Evolutionary conservation across 2,113 vertebrate species (phyloP), one percentile per base, ranked within the genome.

Genomic region (Athene cunicularia): DNA sequence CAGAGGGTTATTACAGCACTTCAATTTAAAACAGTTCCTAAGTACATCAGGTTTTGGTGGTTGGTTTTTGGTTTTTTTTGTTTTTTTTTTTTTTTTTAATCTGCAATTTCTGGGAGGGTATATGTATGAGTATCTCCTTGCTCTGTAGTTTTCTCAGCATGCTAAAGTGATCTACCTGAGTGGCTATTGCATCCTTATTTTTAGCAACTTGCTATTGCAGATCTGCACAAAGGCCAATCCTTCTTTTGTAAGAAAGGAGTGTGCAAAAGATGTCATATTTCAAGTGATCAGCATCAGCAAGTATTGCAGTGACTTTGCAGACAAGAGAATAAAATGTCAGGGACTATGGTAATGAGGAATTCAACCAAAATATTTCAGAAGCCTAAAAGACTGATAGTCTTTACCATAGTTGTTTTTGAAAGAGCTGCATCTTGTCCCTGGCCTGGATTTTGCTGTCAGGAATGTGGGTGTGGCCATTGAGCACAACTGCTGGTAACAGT

Each of bases 11-110:
- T 92, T 95, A 73, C 6, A 85, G 37, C 21, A 5, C 33, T 94
- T 95, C 67, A 91, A 11, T 96, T 93, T 93, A 58, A 95, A 93
- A 35, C 74, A 43, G 32, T 80, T 96, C 77, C 87, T 93, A 95
- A 95, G 82, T 75, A n/a, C 43, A 72, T 27, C 21, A 5, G 39
- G 8, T 39, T 39, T 39, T 12, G 39, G 39, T 39, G 39, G 37
- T 37, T 37, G 37, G 37, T 37, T 14, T 49, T 62, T 35, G 53
- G 37, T 66, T 55, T 77, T 32, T n/a, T n/a, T n/a, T n/a, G n/a
- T n/a, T n/a, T 14, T 49, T 62, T 35, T 59, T 37, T 66, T 55
- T 68, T 72, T 75, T 10, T 33, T 63, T 6, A 3, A 86, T 86
- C 67, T 94, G 27, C 68, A 60, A 0, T 93, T 95, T 95, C 58